phyloP scores from a whole-genome alignment of 2,888 invertebrate species.

The Calameuta filiformis region DNA sequence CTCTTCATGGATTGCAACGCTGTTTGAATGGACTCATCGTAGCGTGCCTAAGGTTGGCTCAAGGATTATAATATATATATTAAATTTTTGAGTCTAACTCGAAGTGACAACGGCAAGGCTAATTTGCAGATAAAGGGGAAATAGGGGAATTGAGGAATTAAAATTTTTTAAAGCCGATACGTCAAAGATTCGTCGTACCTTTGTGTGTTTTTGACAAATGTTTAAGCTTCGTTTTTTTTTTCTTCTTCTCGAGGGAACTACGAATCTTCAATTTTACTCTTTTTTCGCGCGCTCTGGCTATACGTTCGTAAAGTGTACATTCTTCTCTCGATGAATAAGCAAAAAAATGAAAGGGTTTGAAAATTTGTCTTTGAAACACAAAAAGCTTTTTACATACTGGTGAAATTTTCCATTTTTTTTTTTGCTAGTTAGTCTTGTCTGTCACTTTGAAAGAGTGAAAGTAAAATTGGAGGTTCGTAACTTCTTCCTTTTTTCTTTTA shows the following conservation, averaged over 20 bases:
- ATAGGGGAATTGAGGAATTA: not conserved
- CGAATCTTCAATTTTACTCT: not conserved
- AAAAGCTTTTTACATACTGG: not conserved
- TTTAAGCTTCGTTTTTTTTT: not conserved
- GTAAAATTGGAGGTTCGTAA: conserved; percentile 7
- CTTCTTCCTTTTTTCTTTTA: not conserved
- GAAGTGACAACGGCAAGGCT: not conserved
- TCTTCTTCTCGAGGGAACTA: not conserved
- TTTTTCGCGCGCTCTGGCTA: not conserved
- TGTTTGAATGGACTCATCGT: conserved; percentile 70
- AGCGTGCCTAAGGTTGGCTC: not conserved
- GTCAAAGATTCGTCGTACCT: not conserved
- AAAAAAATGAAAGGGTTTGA: not conserved
- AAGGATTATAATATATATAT: not conserved
- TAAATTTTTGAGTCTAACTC: not conserved
- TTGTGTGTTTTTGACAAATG: not conserved
- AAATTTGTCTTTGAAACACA: not conserved
- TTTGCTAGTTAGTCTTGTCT: not conserved
- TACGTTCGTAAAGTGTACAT: not conserved
- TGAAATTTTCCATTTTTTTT: not conserved
- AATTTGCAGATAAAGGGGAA: not conserved
- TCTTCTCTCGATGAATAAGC: not conserved
- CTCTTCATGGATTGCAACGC: conserved; percentile 90
- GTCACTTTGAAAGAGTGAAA: not conserved
- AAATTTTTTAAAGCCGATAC: no score